A percentile compares a stretch with the other conserved stretches of the same genome.
phyloP scores from a whole-genome alignment of 2,888 invertebrate genomes.

The Pristionchus fissidentatus region DNA sequence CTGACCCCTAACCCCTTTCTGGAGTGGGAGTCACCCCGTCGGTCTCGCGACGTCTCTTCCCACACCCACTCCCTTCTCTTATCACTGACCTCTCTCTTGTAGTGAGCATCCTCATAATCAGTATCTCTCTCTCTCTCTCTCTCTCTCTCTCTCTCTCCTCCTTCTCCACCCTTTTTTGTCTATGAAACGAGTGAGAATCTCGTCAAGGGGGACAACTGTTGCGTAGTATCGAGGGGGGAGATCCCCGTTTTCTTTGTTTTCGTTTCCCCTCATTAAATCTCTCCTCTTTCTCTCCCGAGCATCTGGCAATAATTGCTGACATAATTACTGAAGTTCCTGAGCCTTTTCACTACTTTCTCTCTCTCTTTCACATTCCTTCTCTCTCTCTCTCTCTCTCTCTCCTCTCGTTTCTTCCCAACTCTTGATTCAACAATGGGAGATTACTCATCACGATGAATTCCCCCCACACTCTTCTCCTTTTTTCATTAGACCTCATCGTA shows the following conservation, averaged over 20 bases:
- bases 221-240: background rate
- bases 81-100: background rate
- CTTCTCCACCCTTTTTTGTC: background rate
- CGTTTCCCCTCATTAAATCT: background rate
- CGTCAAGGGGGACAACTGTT: slow-evolving; percentile 14
- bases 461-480: slow-evolving; percentile 12
- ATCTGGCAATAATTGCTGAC: background rate
- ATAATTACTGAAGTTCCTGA: slow-evolving; percentile 12
- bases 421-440: slow-evolving; percentile 43
- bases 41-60: background rate
- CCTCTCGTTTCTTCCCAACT: background rate
- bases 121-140: background rate
- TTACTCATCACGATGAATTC: slow-evolving; percentile 41
- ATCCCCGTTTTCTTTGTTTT: background rate
- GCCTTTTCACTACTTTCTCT: background rate
- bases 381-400: background rate
- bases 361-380: background rate
- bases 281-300: background rate
- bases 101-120: background rate
- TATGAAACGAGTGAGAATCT: background rate
- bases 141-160: background rate
- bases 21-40: background rate
- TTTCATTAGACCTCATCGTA: slow-evolving; percentile 27
- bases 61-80: background rate
- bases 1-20: no score